A percentile compares a stretch with the other conserved stretches of the same genome.
Evolutionary conservation across 2,888 invertebrate species (phyloP).

Genomic region (Sphaerophoria taeniata): DNA sequence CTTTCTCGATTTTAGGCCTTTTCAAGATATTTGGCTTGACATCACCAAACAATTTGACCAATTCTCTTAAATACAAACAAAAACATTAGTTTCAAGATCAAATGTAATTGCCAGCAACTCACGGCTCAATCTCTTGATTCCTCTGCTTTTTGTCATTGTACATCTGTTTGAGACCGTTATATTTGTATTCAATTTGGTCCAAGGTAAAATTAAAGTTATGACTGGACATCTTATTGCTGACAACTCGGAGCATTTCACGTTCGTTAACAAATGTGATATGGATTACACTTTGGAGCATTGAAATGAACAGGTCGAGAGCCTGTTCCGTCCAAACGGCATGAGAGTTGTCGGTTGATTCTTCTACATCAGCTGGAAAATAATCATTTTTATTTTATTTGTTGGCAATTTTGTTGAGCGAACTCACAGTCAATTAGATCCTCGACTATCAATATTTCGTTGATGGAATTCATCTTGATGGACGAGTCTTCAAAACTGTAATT

Average conservation of each 20-base stretch:
- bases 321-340: constrained; percentile 63
- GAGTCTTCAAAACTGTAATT: neutral
- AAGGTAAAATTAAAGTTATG: constrained; percentile 29
- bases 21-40: neutral
- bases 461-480: constrained; percentile 30
- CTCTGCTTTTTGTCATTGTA: constrained; percentile 46
- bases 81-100: neutral
- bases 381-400: neutral
- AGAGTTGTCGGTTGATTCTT: constrained; percentile 17
- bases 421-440: constrained; percentile 66
- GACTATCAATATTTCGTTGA: constrained; percentile 34
- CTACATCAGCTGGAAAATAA: constrained; percentile 28
- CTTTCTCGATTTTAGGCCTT: neutral
- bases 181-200: constrained; percentile 50
- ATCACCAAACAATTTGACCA: constrained; percentile 52
- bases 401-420: neutral
- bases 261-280: constrained; percentile 17
- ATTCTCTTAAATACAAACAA: constrained; percentile 26
- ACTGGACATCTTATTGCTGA: constrained; percentile 44
- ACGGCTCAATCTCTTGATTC: constrained; percentile 57
- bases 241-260: constrained; percentile 50
- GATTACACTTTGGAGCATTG: constrained; percentile 50
- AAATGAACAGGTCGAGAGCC: constrained; percentile 64
- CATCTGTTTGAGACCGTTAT: constrained; percentile 60
- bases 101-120: neutral